These are phyloP conservation scores for Drosophila longiperda DNA, from an alignment of 2,888 invertebrate genomes.

Conservation along the genomic window DNA sequence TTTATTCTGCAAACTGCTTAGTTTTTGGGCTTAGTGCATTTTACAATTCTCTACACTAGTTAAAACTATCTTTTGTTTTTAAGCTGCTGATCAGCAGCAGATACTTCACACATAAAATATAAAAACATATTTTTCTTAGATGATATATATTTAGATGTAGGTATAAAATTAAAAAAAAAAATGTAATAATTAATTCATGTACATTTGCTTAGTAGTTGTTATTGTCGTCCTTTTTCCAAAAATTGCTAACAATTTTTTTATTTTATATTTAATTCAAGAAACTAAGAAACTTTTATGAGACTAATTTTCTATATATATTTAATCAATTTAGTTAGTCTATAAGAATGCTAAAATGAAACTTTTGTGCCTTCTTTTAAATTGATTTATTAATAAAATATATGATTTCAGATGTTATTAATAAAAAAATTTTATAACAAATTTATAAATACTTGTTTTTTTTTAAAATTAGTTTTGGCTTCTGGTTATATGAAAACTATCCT, in stretches of 20 bases:
- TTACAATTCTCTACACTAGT: not conserved
- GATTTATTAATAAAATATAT: not conserved
- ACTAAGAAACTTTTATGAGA: not conserved
- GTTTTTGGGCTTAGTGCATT: not conserved
- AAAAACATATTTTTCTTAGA: not conserved
- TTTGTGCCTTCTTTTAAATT: not conserved
- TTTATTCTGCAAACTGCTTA: conserved; percentile 1
- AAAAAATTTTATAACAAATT: not conserved
- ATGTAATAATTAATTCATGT: not conserved
- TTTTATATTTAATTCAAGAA: not conserved
- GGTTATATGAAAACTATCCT: too few relatives aligned
- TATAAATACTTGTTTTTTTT: not conserved
- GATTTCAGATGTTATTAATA: not conserved
- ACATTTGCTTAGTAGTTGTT: not conserved
- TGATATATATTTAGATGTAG: not conserved
- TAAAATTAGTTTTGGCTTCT: not conserved
- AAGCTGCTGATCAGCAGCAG: not conserved
- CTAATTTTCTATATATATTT: not conserved
- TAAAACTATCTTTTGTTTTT: not conserved
- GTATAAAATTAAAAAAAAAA: not conserved
- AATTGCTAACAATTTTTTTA: not conserved
- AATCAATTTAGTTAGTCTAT: not conserved
- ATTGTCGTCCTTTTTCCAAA: not conserved
- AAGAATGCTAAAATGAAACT: too few relatives aligned
- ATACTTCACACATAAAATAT: not conserved